Base-by-base conservation (phyloP, 2,797 vertebrate genomes). In the Allobates femoralis region DNA sequence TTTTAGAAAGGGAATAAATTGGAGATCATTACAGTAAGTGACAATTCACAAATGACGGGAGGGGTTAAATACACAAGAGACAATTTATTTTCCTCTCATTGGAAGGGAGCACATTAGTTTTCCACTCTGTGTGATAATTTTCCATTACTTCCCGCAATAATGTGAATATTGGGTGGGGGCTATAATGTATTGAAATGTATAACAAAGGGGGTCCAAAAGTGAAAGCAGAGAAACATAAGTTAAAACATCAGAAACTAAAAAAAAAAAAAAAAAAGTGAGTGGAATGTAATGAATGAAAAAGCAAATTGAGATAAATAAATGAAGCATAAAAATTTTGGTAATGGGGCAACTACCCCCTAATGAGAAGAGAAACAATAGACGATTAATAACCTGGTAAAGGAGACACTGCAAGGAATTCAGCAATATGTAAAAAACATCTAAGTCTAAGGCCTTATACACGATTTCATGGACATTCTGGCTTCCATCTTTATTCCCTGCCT, bases 1-100 rank as follows among this genome's bases (percentile, higher is more conserved):
- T 32, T 73, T 88, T 62, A 34, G 32, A 30, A 58, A 69, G 21
- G 14, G 64, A 12, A 64, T 75, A 81, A 14, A 69, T 6, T 37
- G 15, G 28, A 53, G 34, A 83, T 85, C 79, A 79, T 50, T 74
- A 74, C 69, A 74, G 41, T 73, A 56, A 41, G 76, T 74, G 81
- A 83, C 80, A 60, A 3, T 56, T 37, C 12, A 10, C 55, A 21
- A 32, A 28, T 0, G 67, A 26, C 60, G 32, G 32, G 15, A 5
- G 60, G 60, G 50, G 55, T 78, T 83, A 83, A 87, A 87, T 87
- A 87, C 80, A 77, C 51, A 73, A 73, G 18, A 82, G 60, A 81
- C 46, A 32, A 74, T 41, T 83, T 21, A 30, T 26, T 41, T 46
- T 83, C 62, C 60, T 78, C 37, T 56, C 23, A 76, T 50, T 62